Evolutionary conservation across 2,113 vertebrate species (phyloP).

Genomic region (Balaeniceps rex): DNA sequence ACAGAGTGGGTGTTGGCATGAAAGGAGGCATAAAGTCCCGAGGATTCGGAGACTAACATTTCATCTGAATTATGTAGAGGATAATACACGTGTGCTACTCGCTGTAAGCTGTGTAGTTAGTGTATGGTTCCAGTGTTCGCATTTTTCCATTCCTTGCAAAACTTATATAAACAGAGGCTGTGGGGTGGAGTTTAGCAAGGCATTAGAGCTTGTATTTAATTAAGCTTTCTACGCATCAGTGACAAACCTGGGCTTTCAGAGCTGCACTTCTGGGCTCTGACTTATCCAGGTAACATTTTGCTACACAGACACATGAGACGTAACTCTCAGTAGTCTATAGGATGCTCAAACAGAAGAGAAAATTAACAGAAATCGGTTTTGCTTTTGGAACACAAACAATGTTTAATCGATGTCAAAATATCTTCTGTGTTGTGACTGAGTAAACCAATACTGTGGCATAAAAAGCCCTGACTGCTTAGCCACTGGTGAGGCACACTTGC

Average conservation of each 20-base stretch:
- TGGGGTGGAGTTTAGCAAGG: too few species aligned
- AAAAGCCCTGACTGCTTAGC: neutral
- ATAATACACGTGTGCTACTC: neutral
- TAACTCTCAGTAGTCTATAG: neutral
- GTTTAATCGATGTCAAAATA: too few species aligned
- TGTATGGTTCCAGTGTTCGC: neutral
- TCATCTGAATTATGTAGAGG: neutral
- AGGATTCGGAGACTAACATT: neutral
- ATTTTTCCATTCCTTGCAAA: neutral
- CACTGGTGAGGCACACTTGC: too few species aligned
- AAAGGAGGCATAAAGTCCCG: neutral
- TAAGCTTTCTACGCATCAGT: too few species aligned
- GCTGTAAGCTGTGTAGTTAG: neutral
- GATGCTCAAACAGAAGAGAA: neutral
- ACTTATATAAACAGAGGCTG: neutral
- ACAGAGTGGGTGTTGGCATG: neutral
- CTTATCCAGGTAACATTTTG: neutral
- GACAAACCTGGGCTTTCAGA: neutral
- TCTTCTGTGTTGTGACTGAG: neutral
- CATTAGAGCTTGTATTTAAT: neutral
- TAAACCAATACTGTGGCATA: neutral
- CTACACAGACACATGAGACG: rapidly evolving
- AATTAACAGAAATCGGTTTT: neutral
- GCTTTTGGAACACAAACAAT: neutral
- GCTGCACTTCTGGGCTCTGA: neutral